phyloP scores from a whole-genome alignment of 2,888 invertebrate genomes.

The Leptogaster cylindrica region DNA sequence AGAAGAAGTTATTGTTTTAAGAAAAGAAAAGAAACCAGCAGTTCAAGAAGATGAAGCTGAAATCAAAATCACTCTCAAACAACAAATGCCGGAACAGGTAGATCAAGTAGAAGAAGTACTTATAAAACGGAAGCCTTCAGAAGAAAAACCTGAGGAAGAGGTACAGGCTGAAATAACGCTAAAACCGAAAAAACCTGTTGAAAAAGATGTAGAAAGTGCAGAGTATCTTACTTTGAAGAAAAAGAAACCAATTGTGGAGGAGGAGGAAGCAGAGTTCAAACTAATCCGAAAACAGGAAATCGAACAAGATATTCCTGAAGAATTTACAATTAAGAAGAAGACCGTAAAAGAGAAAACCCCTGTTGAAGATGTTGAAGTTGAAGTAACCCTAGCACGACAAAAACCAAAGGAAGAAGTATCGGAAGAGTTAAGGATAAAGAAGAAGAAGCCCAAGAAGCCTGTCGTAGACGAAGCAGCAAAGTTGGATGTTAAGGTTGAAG shows the following conservation, averaged over 20 bases:
- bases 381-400: conserved; percentile 54
- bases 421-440: conserved; percentile 52
- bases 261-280: conserved; percentile 36
- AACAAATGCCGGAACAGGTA: conserved; percentile 43
- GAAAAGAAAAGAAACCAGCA: too few species aligned
- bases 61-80: not conserved
- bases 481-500: conserved; percentile 48
- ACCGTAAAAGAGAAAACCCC: conserved; percentile 44
- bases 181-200: conserved; percentile 56
- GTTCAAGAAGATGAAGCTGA: conserved; percentile 1
- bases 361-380: conserved; percentile 53
- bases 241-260: conserved; percentile 50
- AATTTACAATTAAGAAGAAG: conserved; percentile 52
- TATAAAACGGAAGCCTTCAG: conserved; percentile 54
- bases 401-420: conserved; percentile 57
- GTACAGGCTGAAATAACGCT: conserved; percentile 56
- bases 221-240: conserved; percentile 48
- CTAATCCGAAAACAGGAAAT: too few species aligned
- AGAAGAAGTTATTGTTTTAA: too few species aligned
- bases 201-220: conserved; percentile 57
- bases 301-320: conserved; percentile 53
- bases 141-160: conserved; percentile 53
- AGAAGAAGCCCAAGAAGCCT: conserved; percentile 17
- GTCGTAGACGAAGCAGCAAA: conserved; percentile 44
- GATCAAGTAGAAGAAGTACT: conserved; percentile 51